phyloP scores from a whole-genome alignment of 2,888 invertebrate species.

The Sinodicranocentrus sp. region DNA sequence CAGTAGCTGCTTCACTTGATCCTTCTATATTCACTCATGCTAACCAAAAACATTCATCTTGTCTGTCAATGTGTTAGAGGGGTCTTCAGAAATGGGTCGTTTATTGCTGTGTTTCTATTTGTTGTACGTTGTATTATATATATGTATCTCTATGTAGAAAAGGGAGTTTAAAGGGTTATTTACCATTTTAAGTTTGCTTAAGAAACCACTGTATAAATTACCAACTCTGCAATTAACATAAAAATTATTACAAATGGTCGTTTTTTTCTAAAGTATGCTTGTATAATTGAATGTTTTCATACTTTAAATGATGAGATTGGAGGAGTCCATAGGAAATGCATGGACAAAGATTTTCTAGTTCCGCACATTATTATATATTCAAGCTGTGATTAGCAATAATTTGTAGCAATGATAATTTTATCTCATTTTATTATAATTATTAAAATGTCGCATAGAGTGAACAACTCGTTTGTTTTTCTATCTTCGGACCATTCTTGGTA shows the following conservation, averaged over 20 bases:
- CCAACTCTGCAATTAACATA: too few species aligned
- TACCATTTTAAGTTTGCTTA: neutral
- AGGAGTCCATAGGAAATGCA: neutral
- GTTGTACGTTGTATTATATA: neutral
- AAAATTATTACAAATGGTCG: too few species aligned
- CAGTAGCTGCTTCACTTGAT: neutral
- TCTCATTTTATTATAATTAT: slow-evolving; percentile 20
- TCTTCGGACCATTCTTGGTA: slow-evolving; percentile 37
- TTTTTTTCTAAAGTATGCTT: too few species aligned
- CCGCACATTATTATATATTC: slow-evolving; percentile 53
- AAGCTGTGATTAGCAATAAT: slow-evolving; percentile 61
- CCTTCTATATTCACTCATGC: too few species aligned
- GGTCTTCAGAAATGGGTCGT: neutral
- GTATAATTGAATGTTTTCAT: too few species aligned
- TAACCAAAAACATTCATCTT: slow-evolving; percentile 18
- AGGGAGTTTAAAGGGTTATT: too few species aligned
- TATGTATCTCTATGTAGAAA: too few species aligned
- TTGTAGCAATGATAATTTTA: slow-evolving; percentile 24
- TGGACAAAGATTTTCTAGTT: slow-evolving; percentile 23
- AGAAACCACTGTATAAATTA: neutral
- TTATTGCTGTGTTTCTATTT: neutral
- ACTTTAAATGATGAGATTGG: neutral
- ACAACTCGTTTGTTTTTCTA: slow-evolving; percentile 23
- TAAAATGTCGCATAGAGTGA: neutral
- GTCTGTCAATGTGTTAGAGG: slow-evolving; percentile 10